Evolutionary conservation across 2,888 invertebrate genomes (phyloP), one percentile per base, ranked within the genome.

Genomic region (Galerucella pusilla): DNA sequence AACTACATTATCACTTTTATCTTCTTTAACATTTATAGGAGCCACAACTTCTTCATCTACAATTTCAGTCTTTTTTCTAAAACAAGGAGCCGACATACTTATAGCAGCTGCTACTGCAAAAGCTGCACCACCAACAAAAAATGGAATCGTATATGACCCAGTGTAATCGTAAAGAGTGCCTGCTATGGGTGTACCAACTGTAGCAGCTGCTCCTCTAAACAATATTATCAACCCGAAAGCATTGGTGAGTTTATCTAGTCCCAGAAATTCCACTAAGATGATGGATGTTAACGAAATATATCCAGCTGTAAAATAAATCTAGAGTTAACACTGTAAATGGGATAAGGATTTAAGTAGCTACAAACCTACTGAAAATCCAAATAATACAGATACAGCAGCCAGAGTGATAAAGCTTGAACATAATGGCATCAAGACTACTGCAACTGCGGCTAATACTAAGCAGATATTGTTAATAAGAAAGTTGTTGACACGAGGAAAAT

Each of bases 211-310:
- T 67, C 99, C 99, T 85, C 99, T 94, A 90, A 97, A 97, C 81
- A 99, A 89, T 83, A 98, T 97, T 71, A 99, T 90, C 78, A 99
- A 91, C 9, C 99, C 99, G 88, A 99, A 99, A 65, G 98, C 98
- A 87, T 97, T 99, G 65, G 99, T 99, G 81, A 99, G 89, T 87
- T 96, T 96, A 86, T 98, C 97, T 85, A 99, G 89, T 1, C 99
- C 99, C 63, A 99, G 91, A 49, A 99, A 90, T 88, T 99, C 98
- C 81, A 98, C 98, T 77, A 99, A 91, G 85, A 99, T 97, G 85
- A 99, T 98, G 65, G 99, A 98, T 64, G 98, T 99, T 74, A 99
- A 90, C 9, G 98, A 98, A 85, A 99, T 98, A 89, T 97, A 99
- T 78, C 98, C 98, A 78, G 98, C 97, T 96, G 90, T 28, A 88